A percentile compares a stretch with the other conserved stretches of the same genome.
phyloP scores from a whole-genome alignment of 1,140 invertebrate species.

The Drosophila pallidifrons region DNA sequence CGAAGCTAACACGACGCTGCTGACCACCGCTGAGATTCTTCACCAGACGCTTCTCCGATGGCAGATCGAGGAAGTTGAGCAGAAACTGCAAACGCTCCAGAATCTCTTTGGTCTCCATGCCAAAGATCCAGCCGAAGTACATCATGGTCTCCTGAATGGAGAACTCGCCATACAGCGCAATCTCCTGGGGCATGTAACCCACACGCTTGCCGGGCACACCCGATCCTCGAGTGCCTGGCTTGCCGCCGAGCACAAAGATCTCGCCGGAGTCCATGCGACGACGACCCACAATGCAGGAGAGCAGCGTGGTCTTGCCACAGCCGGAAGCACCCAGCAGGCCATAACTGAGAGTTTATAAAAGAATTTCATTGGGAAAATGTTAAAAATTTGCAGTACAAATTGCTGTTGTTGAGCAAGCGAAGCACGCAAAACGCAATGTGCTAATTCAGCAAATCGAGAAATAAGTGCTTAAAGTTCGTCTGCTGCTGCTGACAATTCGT shows the following conservation, averaged over 20 bases:
- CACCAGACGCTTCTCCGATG: conserved; percentile 93
- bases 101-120: conserved; percentile 93
- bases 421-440: conserved; percentile 41
- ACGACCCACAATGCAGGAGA: conserved; percentile 93
- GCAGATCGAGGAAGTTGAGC: conserved; percentile 95
- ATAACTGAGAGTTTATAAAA: conserved; percentile 86
- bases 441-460: conserved; percentile 44
- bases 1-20: conserved; percentile 96
- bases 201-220: conserved; percentile 95
- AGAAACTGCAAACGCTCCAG: conserved; percentile 94
- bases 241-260: conserved; percentile 93
- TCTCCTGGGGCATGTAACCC: conserved; percentile 95
- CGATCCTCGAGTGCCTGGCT: conserved; percentile 92
- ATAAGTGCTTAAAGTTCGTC: conserved; percentile 17
- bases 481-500: conserved; percentile 22
- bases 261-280: conserved; percentile 91
- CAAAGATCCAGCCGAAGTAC: conserved; percentile 98
- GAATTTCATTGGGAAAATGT: neutral
- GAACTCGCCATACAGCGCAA: conserved; percentile 97
- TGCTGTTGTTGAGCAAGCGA: conserved; percentile 1
- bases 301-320: conserved; percentile 93
- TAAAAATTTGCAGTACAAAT: neutral
- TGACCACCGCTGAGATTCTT: conserved; percentile 97
- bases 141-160: conserved; percentile 97
- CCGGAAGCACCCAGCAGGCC: conserved; percentile 93